These are phyloP conservation scores for Neofelis nebulosa DNA, from an alignment of 2,113 vertebrate genomes.

Conservation along the genomic window DNA sequence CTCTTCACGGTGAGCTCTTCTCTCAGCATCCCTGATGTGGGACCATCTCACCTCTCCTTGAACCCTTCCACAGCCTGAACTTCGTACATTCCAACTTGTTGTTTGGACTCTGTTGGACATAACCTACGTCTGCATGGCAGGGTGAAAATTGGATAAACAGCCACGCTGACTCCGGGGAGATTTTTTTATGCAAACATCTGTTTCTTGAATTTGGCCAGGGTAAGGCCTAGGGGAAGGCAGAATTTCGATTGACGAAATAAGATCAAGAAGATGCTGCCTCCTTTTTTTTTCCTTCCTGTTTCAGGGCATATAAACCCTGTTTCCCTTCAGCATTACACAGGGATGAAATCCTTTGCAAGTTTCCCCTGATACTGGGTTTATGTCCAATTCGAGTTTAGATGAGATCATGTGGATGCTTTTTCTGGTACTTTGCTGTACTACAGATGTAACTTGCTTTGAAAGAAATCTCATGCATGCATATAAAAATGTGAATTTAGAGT, in stretches of 20 bases:
- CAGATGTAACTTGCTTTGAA: not conserved
- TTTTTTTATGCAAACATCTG: conserved; percentile 70
- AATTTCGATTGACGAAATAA: conserved; percentile 15
- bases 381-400: not conserved
- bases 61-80: not conserved
- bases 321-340: not conserved
- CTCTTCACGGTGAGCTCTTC: too few species aligned
- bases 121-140: conserved; percentile 54
- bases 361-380: not conserved
- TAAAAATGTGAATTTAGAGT: not conserved
- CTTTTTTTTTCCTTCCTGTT: not conserved
- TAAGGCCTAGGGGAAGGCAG: conserved; percentile 26
- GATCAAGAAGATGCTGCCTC: conserved; percentile 32
- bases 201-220: conserved; percentile 71
- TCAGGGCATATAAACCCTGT: not conserved
- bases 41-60: not conserved
- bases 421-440: not conserved
- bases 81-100: not conserved
- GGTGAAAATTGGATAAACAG: conserved; percentile 75
- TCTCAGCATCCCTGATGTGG: not conserved
- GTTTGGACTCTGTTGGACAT: not conserved
- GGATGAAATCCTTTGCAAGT: not conserved
- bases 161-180: conserved; percentile 41
- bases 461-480: not conserved
- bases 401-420: not conserved